Conservation (phyloP, 2,113 vertebrate genomes). For the Menura novaehollandiae region DNA sequence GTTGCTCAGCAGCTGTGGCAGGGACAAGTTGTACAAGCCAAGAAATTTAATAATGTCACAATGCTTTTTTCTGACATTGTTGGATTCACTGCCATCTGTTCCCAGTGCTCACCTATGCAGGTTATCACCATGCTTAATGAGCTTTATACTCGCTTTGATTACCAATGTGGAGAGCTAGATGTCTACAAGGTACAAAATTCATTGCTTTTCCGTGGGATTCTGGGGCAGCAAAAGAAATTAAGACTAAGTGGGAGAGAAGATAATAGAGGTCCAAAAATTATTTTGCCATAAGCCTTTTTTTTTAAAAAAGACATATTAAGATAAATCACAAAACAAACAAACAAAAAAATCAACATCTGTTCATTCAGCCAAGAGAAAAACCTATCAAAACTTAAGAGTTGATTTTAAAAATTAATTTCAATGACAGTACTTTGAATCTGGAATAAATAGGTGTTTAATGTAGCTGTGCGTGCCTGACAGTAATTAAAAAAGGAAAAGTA, state of each 20-base stretch:
- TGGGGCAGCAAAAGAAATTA: neutral
- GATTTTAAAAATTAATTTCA: neutral
- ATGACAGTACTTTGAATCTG: neutral
- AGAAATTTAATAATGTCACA: slow-evolving; percentile 91
- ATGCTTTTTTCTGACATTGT: slow-evolving; percentile 99
- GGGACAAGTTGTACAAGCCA: slow-evolving; percentile 90
- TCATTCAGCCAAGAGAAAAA: neutral
- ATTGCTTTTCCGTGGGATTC: neutral
- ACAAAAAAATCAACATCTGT: neutral
- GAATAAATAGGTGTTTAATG: neutral
- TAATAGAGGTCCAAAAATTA: neutral
- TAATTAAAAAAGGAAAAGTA: neutral
- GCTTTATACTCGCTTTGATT: slow-evolving; percentile 94
- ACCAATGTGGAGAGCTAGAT: slow-evolving; percentile 91
- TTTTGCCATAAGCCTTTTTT: neutral
- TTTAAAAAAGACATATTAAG: neutral
- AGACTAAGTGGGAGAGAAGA: neutral
- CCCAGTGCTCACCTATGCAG: slow-evolving; percentile 93
- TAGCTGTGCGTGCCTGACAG: neutral
- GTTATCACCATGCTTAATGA: slow-evolving; percentile 98
- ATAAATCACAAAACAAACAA: neutral
- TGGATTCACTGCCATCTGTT: slow-evolving; percentile 96
- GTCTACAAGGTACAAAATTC: slow-evolving; percentile 88
- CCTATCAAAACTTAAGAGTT: neutral
- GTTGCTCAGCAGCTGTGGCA: slow-evolving; percentile 98